Conservation (phyloP, 2,888 invertebrate genomes). For the Ernsta delagoae region DNA sequence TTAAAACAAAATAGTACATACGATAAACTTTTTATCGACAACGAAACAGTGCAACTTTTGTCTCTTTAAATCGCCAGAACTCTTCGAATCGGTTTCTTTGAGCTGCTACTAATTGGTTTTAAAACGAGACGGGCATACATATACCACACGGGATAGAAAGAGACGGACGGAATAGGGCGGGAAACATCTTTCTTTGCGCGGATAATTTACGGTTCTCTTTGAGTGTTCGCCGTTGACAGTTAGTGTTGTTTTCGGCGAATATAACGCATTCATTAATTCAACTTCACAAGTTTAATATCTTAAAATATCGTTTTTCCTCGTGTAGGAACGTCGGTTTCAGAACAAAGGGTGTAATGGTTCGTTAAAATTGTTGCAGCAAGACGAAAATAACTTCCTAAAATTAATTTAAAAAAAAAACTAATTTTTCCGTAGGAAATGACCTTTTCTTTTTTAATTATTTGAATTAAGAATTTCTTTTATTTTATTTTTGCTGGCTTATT, state of each 20-base stretch:
- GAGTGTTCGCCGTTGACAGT: constrained; percentile 59
- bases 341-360: constrained; percentile 78
- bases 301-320: constrained; percentile 59
- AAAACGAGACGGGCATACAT: constrained; percentile 42
- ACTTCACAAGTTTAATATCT: constrained; percentile 59
- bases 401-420: too few relatives aligned
- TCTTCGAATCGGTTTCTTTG: constrained; percentile 51
- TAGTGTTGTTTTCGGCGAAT: constrained; percentile 70
- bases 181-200: constrained; percentile 76
- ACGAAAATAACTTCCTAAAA: neutral
- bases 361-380: constrained; percentile 57
- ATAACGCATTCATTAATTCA: constrained; percentile 73
- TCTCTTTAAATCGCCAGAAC: constrained; percentile 43
- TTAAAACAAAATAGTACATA: neutral
- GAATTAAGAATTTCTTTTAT: too few relatives aligned
- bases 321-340: constrained; percentile 47
- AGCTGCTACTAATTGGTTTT: constrained; percentile 49
- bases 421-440: too few relatives aligned
- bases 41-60: constrained; percentile 40
- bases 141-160: constrained; percentile 45
- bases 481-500: too few relatives aligned
- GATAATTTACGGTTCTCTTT: constrained; percentile 51
- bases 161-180: constrained; percentile 59
- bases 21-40: constrained; percentile 28
- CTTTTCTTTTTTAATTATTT: too few relatives aligned